Base-by-base conservation (phyloP, 2,888 invertebrate genomes). In the Drosophila kambysellisi region DNA sequence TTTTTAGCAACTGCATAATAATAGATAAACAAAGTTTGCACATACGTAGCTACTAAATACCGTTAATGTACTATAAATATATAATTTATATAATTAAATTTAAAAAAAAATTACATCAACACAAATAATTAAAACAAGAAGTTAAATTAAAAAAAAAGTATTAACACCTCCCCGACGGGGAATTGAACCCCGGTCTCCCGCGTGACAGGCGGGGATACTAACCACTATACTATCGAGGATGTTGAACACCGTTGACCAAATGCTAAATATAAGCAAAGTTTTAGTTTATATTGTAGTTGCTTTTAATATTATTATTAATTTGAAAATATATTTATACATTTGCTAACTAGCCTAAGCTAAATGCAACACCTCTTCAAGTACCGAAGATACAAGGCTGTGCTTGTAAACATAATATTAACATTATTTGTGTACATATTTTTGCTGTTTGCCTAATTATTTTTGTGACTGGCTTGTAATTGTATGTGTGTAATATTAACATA, bases 141-240 rank as follows among this genome's bases (percentile, higher is more conserved):
- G 12, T 9, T 37, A 0, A 37, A 17, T 17, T 15, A 20, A 33
- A 35, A 53, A 50, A n/a, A 41, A 61, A 3, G 3, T 0, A 12
- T 2, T 0, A 0, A 29, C 5, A 4, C 12, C 79, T 77, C 76
- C 76, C 76, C 76, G 76, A 79, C 76, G 80, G 76, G 80, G 76
- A 77, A 77, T 77, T 77, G 76, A 77, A 77, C 76, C 76, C 76
- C 79, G 76, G 76, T 76, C 76, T 76, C 76, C 76, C 76, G 76
- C 76, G 76, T 76, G 76, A 76, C 76, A 76, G 76, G 76, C 76
- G 75, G 75, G 75, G 75, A 76, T 76, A 76, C 76, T 77, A 79
- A 77, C 76, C 79, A 77, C 77, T 77, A 77, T 77, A 77, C 77
- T 77, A 77, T 79, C 76, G 77, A 77, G 77, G 77, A 77, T 51